Conservation (phyloP, 2,797 vertebrate species). For the Emydoidea blandingii region DNA sequence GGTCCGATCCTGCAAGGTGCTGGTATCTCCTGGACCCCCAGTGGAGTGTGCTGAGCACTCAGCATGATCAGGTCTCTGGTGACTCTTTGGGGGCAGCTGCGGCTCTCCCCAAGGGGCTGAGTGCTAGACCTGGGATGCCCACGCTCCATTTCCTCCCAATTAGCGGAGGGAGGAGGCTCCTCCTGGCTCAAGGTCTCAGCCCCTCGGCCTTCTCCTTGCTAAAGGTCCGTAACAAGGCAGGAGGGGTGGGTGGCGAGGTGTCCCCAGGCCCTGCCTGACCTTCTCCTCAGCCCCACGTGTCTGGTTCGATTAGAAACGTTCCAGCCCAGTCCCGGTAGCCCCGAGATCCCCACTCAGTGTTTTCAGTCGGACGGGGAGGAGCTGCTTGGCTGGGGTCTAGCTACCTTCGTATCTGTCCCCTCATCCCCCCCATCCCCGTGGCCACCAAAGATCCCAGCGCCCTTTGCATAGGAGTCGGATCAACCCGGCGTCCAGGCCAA, state of each 20-base stretch:
- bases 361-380: neutral
- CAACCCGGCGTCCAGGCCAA: no score
- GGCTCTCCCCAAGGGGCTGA: neutral
- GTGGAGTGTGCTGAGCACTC: neutral
- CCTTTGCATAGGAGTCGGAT: no score
- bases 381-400: neutral
- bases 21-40: neutral
- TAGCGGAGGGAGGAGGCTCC: neutral
- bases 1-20: neutral
- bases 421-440: no score
- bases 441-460: no score
- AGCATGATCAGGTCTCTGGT: neutral
- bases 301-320: neutral
- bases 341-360: neutral
- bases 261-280: neutral
- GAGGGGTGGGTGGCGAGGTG: neutral
- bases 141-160: neutral
- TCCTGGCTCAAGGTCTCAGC: neutral
- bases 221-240: neutral
- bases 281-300: neutral
- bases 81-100: neutral
- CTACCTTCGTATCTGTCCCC: neutral
- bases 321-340: fast-evolving
- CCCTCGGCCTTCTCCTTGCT: neutral
- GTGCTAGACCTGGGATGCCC: neutral